phyloP scores from a whole-genome alignment of 2,113 vertebrate species.

The Hypocryptadius cinnamomeus region DNA sequence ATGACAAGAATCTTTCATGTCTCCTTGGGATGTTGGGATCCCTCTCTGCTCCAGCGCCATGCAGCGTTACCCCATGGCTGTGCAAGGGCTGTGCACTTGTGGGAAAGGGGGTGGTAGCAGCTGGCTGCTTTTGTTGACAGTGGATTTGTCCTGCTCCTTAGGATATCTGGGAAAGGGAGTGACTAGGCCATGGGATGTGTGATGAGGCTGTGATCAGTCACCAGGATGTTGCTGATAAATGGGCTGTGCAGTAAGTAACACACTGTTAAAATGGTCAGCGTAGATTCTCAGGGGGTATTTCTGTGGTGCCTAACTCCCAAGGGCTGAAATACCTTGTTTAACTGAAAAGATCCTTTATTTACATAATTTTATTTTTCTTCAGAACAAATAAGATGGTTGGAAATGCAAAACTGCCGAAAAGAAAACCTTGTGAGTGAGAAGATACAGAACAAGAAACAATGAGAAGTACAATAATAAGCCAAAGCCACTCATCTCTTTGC shows the following conservation, averaged over 20 bases:
- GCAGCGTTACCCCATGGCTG: fast-evolving
- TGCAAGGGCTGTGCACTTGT: neutral
- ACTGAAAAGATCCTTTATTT: neutral
- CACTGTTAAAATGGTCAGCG: neutral
- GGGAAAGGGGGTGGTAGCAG: neutral
- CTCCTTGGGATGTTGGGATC: neutral
- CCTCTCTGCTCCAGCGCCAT: neutral
- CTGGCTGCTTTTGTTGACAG: neutral
- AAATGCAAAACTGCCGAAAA: neutral
- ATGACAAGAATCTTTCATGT: neutral
- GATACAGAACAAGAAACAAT: neutral
- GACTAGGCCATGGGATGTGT: neutral
- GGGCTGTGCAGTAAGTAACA: neutral
- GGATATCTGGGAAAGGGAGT: neutral
- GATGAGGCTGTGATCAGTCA: neutral
- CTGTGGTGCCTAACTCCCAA: neutral
- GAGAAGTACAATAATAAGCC: neutral
- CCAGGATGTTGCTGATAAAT: neutral
- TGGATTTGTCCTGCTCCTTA: neutral
- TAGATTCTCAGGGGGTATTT: neutral
- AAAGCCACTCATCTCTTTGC: slow-evolving; percentile 6
- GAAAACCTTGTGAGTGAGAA: neutral
- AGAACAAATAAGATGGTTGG: neutral
- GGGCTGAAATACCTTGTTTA: neutral
- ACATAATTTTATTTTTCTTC: neutral